Conservation (phyloP, 1,140 invertebrate species). For the Akabosia matsudoensis region DNA sequence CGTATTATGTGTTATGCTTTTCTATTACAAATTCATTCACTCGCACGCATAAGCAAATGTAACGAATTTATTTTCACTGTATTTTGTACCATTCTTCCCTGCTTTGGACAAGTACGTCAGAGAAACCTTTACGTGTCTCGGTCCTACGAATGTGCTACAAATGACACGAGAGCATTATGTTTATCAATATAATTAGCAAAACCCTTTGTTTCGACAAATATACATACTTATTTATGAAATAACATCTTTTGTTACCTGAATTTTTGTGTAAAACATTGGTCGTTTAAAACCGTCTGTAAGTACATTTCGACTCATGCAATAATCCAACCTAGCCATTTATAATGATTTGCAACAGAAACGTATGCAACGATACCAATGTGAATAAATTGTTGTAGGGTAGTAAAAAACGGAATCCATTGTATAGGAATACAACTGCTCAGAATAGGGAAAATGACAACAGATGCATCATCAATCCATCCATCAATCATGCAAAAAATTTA, state of each 20-base stretch:
- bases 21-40: too few relatives aligned
- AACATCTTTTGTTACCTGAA: not conserved
- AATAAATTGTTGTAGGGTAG: too few relatives aligned
- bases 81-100: too few relatives aligned
- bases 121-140: not conserved
- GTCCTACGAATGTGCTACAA: too few relatives aligned
- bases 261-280: conserved; percentile 19
- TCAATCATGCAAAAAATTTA: not conserved
- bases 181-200: not conserved
- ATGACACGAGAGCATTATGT: not conserved
- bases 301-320: too few relatives aligned
- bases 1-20: not conserved
- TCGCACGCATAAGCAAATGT: not conserved
- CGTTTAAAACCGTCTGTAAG: conserved; percentile 17
- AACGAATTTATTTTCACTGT: too few relatives aligned
- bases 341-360: too few relatives aligned
- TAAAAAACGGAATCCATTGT: too few relatives aligned
- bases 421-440: not conserved
- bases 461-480: conserved; percentile 18
- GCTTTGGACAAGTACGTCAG: not conserved
- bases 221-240: too few relatives aligned
- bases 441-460: conserved; percentile 9
- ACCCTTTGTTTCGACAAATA: too few relatives aligned
- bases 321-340: too few relatives aligned
- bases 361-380: too few relatives aligned